Conservation (phyloP, 2,797 vertebrate genomes). For the Pterois miles region DNA sequence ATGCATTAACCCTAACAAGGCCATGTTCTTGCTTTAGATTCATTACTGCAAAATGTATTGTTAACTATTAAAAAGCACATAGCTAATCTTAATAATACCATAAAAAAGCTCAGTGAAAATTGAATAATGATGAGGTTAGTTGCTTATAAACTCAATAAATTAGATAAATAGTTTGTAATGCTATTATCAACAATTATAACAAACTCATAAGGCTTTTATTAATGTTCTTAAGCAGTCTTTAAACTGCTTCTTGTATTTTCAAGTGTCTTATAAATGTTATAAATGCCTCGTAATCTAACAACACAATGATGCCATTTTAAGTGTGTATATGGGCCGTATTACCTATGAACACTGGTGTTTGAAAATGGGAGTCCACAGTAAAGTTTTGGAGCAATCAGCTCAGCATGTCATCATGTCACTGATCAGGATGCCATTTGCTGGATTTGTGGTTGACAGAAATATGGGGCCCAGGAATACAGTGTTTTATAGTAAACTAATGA, state of each 20-base stretch:
- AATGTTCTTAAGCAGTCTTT: no score
- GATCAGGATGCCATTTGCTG: background rate
- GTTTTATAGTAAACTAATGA: slow-evolving; percentile 34
- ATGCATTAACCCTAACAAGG: no score
- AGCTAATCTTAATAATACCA: no score
- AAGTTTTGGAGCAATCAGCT: background rate
- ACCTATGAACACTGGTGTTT: no score
- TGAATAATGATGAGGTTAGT: no score
- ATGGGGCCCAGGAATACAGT: background rate
- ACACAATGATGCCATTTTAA: background rate
- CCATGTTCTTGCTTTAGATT: no score
- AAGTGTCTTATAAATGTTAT: background rate
- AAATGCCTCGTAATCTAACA: no score
- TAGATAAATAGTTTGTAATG: background rate
- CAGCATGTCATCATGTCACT: background rate
- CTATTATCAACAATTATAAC: background rate
- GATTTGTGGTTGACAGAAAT: slow-evolving; percentile 5
- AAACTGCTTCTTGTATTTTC: background rate
- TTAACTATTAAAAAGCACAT: no score
- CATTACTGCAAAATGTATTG: no score
- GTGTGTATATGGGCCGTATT: no score
- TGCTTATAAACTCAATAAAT: background rate
- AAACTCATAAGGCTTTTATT: background rate
- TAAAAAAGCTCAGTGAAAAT: no score
- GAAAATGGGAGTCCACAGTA: no score